Evolutionary conservation across 2,797 vertebrate genomes (phyloP), one percentile per base, ranked within the genome.

Genomic region (Chromis chromis): DNA sequence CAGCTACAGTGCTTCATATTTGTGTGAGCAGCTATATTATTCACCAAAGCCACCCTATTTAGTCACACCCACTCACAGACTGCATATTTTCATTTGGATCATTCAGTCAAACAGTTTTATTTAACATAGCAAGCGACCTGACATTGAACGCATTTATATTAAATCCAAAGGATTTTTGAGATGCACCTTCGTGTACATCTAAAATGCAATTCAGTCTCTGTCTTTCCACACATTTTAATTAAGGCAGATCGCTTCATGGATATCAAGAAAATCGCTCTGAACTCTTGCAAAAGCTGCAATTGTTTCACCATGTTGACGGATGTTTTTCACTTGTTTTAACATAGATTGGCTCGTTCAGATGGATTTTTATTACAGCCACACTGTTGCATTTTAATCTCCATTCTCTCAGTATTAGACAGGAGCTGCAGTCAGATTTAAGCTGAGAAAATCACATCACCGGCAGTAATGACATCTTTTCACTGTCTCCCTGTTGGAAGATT

Each of bases 71-170:
- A 8, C 27, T 36, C 28, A 1, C 24, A 40, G 46, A 56, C 53
- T 57, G 1, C 6, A 27, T 50, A 22, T 13, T 27, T 70, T 66
- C 10, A n/a, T 1, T 1, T n/a, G 0, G 25, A 21, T 67, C 65
- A 50, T 46, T 39, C 72, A 59, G 69, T 81, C 74, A 79, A 75
- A 63, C 39, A 52, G 68, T 77, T 76, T 81, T 74, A 67, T 84
- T 78, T 60, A 66, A 55, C 39, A 56, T 24, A n/a, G 6, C 4
- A 52, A 71, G 24, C 14, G n/a, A 62, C 52, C 54, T 53, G 46
- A 58, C 42, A 14, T 49, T 8, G 14, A 36, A 36, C 33, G 8
- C 33, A 10, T 36, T 36, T 36, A 36, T 11, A 36, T 36, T 36
- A 36, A 36, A 36, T 11, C 33, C 33, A 36, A 36, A 36, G 22